Percentiles rank a stretch among this genome's conserved stretches.
Conservation (phyloP, 2,113 vertebrate genomes). For the Neotoma lepida region DNA sequence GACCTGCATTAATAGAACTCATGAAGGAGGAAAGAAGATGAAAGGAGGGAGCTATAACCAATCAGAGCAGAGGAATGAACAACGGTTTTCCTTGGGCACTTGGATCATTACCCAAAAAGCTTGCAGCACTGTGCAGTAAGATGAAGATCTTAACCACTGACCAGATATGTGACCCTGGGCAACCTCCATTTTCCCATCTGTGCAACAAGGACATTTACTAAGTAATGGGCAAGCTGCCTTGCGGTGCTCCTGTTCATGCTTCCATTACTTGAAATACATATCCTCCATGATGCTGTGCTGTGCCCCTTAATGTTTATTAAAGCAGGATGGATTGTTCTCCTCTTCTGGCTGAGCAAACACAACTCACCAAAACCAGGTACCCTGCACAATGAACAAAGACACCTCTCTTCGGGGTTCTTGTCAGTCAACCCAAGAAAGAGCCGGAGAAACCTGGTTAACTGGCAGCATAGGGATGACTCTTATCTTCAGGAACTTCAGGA, state of each 20-base stretch:
- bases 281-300: background rate
- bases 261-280: conserved; percentile 32
- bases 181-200: conserved; percentile 38
- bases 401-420: conserved; percentile 25
- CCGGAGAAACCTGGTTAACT: background rate
- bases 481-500: background rate
- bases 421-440: background rate
- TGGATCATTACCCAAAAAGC: background rate
- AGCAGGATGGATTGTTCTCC: conserved; percentile 8
- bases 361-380: conserved; percentile 31
- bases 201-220: conserved; percentile 16
- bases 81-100: background rate
- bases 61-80: background rate
- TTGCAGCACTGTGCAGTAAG: background rate
- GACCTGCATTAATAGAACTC: background rate
- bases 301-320: conserved; percentile 55
- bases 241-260: background rate
- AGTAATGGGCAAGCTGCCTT: background rate
- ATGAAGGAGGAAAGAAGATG: background rate
- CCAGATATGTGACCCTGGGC: conserved; percentile 21
- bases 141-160: background rate
- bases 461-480: background rate
- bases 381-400: background rate
- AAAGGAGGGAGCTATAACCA: background rate
- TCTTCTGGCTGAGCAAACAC: background rate